Conservation (phyloP, 2,113 vertebrate species). For the Zosterops japonicus region DNA sequence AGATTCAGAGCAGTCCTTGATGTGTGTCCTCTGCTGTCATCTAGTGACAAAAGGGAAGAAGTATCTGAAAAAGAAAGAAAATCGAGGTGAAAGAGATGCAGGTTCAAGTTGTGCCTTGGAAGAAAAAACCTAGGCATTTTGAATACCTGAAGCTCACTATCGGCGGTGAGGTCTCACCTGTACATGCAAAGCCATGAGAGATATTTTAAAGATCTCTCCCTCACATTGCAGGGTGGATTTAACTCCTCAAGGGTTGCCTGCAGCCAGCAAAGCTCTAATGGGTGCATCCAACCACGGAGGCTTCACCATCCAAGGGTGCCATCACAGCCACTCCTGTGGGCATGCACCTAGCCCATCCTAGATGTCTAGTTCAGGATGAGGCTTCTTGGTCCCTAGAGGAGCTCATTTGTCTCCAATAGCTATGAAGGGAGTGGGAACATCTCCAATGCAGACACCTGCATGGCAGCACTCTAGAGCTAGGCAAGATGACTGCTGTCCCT, state of each 20-base stretch:
- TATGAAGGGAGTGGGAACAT: neutral
- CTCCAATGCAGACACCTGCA: neutral
- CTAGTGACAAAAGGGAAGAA: slow-evolving; percentile 46
- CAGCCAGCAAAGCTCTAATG: neutral
- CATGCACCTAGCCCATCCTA: neutral
- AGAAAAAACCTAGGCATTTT: neutral
- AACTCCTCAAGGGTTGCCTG: neutral
- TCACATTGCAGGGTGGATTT: neutral
- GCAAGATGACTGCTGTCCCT: neutral
- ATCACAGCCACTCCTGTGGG: neutral
- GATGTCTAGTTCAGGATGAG: neutral
- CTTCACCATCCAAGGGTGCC: neutral
- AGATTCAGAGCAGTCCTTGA: neutral
- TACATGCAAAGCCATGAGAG: accelerated
- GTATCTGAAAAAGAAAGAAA: neutral
- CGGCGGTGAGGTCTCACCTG: neutral
- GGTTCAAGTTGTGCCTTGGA: neutral
- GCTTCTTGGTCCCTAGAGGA: neutral
- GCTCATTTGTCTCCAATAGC: neutral
- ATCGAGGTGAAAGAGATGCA: neutral
- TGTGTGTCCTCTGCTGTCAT: slow-evolving; percentile 53
- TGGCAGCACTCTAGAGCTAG: neutral
- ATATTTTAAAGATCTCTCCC: neutral
- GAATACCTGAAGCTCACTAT: neutral
- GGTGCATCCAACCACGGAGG: neutral